Conservation (phyloP, 2,888 invertebrate species). For the Oasisia sp. region DNA sequence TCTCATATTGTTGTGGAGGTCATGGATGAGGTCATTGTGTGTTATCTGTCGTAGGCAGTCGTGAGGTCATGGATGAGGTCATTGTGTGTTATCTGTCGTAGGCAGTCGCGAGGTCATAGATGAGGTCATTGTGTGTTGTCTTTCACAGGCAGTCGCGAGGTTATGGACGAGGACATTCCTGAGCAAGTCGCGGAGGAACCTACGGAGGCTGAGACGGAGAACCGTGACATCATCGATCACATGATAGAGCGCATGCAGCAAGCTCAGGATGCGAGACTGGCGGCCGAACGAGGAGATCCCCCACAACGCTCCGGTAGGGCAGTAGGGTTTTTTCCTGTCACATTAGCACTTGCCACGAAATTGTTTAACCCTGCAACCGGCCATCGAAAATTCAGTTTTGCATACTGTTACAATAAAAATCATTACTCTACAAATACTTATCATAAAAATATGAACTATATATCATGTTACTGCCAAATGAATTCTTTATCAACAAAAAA, state of each 20-base stretch:
- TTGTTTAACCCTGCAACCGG: too few species aligned
- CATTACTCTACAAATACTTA: too few species aligned
- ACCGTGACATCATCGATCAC: slow-evolving; percentile 73
- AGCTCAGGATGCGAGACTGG: slow-evolving; percentile 64
- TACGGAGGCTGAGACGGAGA: not conserved
- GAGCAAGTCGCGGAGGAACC: slow-evolving; percentile 26
- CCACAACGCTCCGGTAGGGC: slow-evolving; percentile 28
- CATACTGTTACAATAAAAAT: too few species aligned
- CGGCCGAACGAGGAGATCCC: slow-evolving; percentile 45
- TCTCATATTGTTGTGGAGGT: too few species aligned
- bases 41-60: slow-evolving; percentile 46
- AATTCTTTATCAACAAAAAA: too few species aligned
- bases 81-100: slow-evolving; percentile 28
- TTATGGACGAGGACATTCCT: slow-evolving; percentile 46
- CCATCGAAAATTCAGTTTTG: too few species aligned
- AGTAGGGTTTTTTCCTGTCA: too few species aligned
- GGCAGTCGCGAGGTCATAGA: slow-evolving; percentile 58
- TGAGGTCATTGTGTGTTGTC: slow-evolving; percentile 25
- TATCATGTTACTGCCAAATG: too few species aligned
- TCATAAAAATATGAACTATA: too few species aligned
- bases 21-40: too few species aligned
- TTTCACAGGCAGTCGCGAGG: slow-evolving; percentile 54
- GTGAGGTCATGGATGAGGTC: slow-evolving; percentile 53
- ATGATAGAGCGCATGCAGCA: slow-evolving; percentile 78
- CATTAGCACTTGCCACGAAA: too few species aligned